Percentiles rank a stretch among this genome's conserved stretches.
Evolutionary conservation across 2,888 invertebrate genomes (phyloP).

Genomic region (Nomada fucata): DNA sequence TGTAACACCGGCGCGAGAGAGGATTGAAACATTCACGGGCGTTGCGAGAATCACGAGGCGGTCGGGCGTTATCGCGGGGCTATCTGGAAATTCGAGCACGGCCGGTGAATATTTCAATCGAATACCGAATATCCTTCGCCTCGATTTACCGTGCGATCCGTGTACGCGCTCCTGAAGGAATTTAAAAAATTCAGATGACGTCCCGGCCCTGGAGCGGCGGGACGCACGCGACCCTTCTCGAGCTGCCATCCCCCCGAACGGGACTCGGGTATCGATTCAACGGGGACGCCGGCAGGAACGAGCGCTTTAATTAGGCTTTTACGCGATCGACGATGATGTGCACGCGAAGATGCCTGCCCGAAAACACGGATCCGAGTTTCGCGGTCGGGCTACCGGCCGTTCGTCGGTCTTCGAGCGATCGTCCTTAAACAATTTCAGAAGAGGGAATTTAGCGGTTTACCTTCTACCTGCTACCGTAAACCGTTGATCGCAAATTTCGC

Average conservation of each 20-base stretch:
- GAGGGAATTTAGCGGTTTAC: not conserved
- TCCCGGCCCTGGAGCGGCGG: not conserved
- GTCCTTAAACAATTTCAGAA: not conserved
- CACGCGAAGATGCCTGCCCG: constrained; percentile 27
- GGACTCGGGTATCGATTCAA: constrained; percentile 53
- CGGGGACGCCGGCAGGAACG: constrained; percentile 18
- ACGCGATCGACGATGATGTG: constrained; percentile 44
- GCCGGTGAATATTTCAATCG: constrained; percentile 57
- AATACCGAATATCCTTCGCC: constrained; percentile 55
- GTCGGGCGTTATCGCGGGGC: constrained; percentile 10
- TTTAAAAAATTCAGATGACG: constrained; percentile 58
- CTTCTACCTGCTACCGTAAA: not conserved
- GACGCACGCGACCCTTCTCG: constrained; percentile 29
- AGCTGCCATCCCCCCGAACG: constrained; percentile 28
- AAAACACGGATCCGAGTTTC: constrained; percentile 15
- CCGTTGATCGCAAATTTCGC: not conserved
- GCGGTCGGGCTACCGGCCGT: not conserved
- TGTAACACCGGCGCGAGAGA: constrained; percentile 33
- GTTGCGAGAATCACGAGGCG: constrained; percentile 9
- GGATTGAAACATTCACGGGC: constrained; percentile 52
- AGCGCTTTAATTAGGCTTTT: constrained; percentile 55
- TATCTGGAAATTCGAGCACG: constrained; percentile 57
- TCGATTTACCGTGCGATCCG: constrained; percentile 58
- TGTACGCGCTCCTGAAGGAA: constrained; percentile 55
- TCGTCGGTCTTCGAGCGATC: constrained; percentile 1